phyloP scores from a whole-genome alignment of 2,113 vertebrate genomes.

The Xenus cinereus region DNA sequence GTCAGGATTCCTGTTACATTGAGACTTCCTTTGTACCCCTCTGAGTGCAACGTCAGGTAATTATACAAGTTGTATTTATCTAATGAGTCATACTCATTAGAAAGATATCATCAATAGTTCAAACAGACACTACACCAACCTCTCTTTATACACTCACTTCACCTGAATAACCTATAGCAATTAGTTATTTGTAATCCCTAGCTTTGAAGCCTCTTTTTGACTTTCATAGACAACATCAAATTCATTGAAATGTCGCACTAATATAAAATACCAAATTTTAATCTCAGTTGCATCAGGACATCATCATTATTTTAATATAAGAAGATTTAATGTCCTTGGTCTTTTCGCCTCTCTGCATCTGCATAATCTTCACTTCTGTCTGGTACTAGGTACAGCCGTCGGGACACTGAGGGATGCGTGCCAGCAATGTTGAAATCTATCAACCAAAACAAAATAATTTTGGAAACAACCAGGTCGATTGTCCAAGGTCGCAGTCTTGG shows the following conservation, averaged over 20 bases:
- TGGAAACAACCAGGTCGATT: neutral
- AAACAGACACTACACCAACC: neutral
- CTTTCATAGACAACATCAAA: neutral
- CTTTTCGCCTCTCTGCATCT: neutral
- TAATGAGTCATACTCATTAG: neutral
- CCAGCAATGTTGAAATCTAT: neutral
- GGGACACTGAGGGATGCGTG: neutral
- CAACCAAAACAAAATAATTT: neutral
- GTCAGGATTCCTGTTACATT: neutral
- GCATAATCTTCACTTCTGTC: neutral
- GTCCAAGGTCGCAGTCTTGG: neutral
- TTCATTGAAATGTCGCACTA: neutral
- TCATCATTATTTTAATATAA: neutral
- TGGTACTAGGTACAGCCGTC: neutral
- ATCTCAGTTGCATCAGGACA: neutral
- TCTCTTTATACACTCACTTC: neutral
- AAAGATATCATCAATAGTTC: neutral
- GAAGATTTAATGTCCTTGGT: neutral
- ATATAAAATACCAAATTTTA: neutral
- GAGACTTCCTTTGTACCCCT: neutral
- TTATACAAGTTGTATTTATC: neutral
- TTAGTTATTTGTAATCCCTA: neutral
- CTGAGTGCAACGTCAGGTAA: neutral
- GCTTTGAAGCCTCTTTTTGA: neutral
- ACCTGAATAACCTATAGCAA: neutral